phyloP scores from a whole-genome alignment of 2,888 invertebrate species.

The Parnassius mnemosyne region DNA sequence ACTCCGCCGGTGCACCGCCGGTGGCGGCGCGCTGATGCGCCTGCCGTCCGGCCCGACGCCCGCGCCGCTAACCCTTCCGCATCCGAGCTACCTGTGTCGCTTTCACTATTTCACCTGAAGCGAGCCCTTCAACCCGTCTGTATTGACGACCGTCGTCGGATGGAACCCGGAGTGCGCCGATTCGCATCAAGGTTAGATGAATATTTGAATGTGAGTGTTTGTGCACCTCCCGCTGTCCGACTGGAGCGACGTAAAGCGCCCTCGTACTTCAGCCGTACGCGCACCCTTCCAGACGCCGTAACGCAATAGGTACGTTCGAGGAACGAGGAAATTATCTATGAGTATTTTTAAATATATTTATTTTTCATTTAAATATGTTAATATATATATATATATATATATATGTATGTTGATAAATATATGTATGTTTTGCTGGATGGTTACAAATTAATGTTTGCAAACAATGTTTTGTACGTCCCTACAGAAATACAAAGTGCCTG shows the following conservation, averaged over 20 bases:
- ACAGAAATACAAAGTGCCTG: conserved; percentile 4
- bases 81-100: conserved; percentile 47
- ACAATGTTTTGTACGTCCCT: conserved; percentile 1
- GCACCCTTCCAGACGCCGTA: conserved; percentile 51
- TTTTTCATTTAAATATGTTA: conserved; percentile 10
- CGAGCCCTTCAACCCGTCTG: conserved; percentile 73
- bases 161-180: conserved; percentile 80
- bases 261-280: conserved; percentile 54
- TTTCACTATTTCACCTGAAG: conserved; percentile 65
- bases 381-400: too few relatives aligned
- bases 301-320: conserved; percentile 62
- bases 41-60: conserved; percentile 65
- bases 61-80: conserved; percentile 55
- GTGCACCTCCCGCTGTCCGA: conserved; percentile 61
- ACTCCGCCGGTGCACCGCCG: conserved; percentile 67
- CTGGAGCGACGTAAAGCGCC: conserved; percentile 57
- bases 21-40: conserved; percentile 75
- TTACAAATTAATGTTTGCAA: conserved; percentile 4
- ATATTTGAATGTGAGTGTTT: conserved; percentile 77
- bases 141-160: conserved; percentile 74
- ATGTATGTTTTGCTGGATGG: background rate
- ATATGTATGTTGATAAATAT: too few relatives aligned
- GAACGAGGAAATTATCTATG: conserved; percentile 56
- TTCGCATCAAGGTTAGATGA: conserved; percentile 80
- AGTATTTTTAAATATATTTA: conserved; percentile 35